Evolutionary conservation across 2,888 invertebrate genomes (phyloP).

Genomic region (Augiades crinisus): DNA sequence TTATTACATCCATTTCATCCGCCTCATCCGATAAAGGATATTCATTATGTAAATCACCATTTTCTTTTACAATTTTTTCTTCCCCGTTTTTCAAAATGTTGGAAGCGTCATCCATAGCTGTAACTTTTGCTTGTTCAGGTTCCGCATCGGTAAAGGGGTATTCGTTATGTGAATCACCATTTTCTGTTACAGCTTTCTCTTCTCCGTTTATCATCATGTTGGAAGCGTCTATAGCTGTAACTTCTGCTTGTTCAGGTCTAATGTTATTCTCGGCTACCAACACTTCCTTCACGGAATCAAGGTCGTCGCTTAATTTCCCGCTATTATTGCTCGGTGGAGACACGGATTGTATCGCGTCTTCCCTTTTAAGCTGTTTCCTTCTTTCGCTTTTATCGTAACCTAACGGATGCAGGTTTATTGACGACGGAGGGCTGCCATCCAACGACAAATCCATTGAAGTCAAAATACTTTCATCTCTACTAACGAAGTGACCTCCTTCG

Average conservation of each 20-base stretch:
- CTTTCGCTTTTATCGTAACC: conserved; percentile 67
- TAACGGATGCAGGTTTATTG: conserved; percentile 65
- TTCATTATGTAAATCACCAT: neutral
- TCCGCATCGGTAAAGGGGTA: conserved; percentile 17
- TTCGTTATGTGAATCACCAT: neutral
- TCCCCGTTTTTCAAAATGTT: neutral
- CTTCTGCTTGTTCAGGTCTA: conserved; percentile 12
- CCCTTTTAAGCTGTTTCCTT: conserved; percentile 70
- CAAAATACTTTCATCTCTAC: conserved; percentile 67
- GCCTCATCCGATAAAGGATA: conserved; percentile 33
- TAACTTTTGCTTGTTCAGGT: conserved; percentile 14
- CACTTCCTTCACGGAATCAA: conserved; percentile 52
- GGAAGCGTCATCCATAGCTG: neutral
- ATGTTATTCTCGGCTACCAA: conserved; percentile 28
- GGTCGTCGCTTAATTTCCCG: conserved; percentile 70
- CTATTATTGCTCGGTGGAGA: conserved; percentile 74
- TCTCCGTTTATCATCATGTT: neutral
- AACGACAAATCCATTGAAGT: conserved; percentile 69
- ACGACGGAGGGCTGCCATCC: conserved; percentile 66
- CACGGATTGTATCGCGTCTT: conserved; percentile 75
- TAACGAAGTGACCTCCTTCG: conserved; percentile 60
- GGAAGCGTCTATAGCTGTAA: neutral
- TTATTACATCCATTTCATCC: conserved; percentile 69
- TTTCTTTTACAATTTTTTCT: neutral
- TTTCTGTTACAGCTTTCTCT: neutral